Evolutionary conservation across 2,113 vertebrate genomes (phyloP).

Genomic region (Sinocyclocheilus grahami): DNA sequence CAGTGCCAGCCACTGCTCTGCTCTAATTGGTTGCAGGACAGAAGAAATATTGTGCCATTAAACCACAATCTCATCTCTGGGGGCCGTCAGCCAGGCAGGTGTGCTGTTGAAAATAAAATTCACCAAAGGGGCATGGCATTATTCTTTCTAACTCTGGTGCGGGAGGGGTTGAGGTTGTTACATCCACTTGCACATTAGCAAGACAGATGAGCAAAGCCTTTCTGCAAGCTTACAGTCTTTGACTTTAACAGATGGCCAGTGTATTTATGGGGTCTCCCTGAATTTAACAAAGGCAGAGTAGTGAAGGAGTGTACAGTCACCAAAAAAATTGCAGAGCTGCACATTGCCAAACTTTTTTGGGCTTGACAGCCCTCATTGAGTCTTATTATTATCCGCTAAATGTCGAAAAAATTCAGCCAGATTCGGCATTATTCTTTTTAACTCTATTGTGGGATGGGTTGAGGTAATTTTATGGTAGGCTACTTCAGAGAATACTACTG

Average conservation of each 20-base stretch:
- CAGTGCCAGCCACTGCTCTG: neutral
- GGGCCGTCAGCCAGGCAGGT: slow-evolving; percentile 55
- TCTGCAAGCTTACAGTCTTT: slow-evolving; percentile 53
- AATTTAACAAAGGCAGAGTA: slow-evolving; percentile 38
- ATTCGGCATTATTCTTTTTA: too few relatives aligned
- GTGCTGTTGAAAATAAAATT: slow-evolving; percentile 63
- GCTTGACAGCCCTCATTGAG: slow-evolving; percentile 29
- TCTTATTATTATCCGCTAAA: neutral
- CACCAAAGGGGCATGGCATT: slow-evolving; percentile 51
- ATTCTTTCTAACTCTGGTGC: slow-evolving; percentile 37
- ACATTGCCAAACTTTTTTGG: slow-evolving; percentile 48
- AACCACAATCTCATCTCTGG: slow-evolving; percentile 23
- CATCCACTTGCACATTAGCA: slow-evolving; percentile 57
- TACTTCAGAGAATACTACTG: neutral
- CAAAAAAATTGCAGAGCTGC: slow-evolving; percentile 28
- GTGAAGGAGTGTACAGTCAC: slow-evolving; percentile 43
- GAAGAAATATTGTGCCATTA: slow-evolving; percentile 37
- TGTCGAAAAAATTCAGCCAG: too few relatives aligned
- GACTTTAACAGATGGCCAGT: slow-evolving; percentile 56
- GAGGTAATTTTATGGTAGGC: too few relatives aligned
- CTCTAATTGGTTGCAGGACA: slow-evolving; percentile 14
- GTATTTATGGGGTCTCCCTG: slow-evolving; percentile 51
- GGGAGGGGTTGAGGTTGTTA: slow-evolving; percentile 37
- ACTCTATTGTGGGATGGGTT: too few relatives aligned
- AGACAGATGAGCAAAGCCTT: slow-evolving; percentile 55